phyloP scores from a whole-genome alignment of 1,140 invertebrate species.

The Sinella curviseta region DNA sequence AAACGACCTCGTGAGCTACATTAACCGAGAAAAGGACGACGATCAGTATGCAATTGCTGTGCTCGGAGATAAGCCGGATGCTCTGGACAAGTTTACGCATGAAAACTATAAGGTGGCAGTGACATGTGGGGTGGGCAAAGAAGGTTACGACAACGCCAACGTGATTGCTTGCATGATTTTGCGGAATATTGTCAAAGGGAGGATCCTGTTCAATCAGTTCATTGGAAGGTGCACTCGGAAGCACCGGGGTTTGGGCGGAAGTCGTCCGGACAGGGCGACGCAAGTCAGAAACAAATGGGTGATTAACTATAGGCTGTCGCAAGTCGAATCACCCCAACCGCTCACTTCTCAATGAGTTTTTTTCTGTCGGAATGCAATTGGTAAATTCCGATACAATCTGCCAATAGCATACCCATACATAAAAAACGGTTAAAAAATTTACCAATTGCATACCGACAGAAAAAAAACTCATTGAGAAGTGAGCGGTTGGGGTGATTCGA shows the following conservation, averaged over 20 bases:
- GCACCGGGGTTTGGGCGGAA: background rate
- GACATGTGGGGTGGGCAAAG: slow-evolving; percentile 13
- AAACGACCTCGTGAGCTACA: background rate
- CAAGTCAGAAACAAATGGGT: no score
- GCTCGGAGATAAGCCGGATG: background rate
- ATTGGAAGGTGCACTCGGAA: slow-evolving; percentile 25
- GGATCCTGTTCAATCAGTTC: slow-evolving; percentile 26
- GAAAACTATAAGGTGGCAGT: slow-evolving; percentile 14
- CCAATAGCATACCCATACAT: no score
- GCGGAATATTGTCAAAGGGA: background rate
- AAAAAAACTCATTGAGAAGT: no score
- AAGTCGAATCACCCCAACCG: no score
- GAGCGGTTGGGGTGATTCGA: no score
- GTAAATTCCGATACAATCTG: no score
- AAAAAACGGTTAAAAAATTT: no score
- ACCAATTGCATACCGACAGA: no score
- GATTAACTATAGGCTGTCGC: no score
- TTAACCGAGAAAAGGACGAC: background rate
- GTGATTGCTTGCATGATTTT: slow-evolving; percentile 30
- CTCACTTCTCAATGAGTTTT: no score
- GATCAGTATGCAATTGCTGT: background rate
- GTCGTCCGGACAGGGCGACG: background rate
- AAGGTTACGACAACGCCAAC: slow-evolving; percentile 35
- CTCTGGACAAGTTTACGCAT: background rate
- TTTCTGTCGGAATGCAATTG: no score